Percentiles rank a stretch among this genome's conserved stretches.
phyloP scores from a whole-genome alignment of 2,888 invertebrate species.

The Epinotia nisella region DNA sequence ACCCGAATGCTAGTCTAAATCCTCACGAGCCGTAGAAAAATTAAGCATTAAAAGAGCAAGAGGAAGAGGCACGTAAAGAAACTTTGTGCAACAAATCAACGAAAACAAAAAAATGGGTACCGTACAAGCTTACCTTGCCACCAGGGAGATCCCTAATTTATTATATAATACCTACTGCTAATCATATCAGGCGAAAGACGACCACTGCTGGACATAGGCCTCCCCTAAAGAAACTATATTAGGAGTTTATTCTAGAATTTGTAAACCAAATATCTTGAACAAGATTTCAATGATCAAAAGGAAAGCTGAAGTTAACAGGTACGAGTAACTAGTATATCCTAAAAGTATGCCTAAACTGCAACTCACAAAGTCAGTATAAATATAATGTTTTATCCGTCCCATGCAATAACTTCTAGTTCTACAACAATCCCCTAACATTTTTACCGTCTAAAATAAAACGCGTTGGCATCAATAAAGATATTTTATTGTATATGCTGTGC shows the following conservation, averaged over 20 bases:
- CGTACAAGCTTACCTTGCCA: too few species aligned
- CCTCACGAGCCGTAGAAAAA: too few species aligned
- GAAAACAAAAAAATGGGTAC: too few species aligned
- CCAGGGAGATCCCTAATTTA: too few species aligned
- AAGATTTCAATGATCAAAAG: too few species aligned
- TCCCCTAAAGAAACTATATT: too few species aligned
- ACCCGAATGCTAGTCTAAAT: too few species aligned
- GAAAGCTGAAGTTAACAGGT: not conserved
- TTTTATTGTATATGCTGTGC: conserved; percentile 35
- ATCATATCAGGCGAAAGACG: too few species aligned
- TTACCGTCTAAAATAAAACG: conserved; percentile 27
- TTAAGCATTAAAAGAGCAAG: not conserved
- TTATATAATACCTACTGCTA: too few species aligned
- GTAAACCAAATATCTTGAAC: too few species aligned
- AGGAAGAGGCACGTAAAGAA: not conserved
- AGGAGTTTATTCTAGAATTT: too few species aligned
- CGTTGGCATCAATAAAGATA: conserved; percentile 27
- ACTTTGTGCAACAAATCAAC: not conserved
- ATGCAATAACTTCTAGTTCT: conserved; percentile 19
- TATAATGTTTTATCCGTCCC: conserved; percentile 2
- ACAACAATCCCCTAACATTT: conserved; percentile 28
- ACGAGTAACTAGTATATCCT: not conserved
- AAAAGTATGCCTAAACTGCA: not conserved
- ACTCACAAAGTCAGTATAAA: not conserved
- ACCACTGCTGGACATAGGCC: too few species aligned